Evolutionary conservation across 2,797 vertebrate species (phyloP), one percentile per base, ranked within the genome.

Genomic region (Phoxinus dragarum): DNA sequence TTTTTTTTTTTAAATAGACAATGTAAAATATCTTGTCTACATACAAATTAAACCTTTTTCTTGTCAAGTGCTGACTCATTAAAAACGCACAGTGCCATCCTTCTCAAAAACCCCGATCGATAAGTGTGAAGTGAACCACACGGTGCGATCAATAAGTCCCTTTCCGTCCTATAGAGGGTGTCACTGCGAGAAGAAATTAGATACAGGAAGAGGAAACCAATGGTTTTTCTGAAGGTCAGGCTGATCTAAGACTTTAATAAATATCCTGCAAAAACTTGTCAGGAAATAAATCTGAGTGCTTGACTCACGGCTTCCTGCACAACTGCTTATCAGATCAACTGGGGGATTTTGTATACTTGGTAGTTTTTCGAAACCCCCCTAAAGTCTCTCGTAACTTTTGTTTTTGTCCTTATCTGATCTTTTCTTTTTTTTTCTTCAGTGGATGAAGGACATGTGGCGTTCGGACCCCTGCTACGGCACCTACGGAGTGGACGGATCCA

Each of bases 371-470:
- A 74, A 52, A 34, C 17, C 47, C 8, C 5, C 8, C 5, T 31
- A 3, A 40, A 54, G 52, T 38, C 34, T 56, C 5, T 14, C 4
- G 5, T 23, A 21, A 3, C 4, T 3, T 10, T 52, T 31, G 12
- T 19, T 61, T 76, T 16, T 47, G 6, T 47, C 1, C 12, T 72
- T 21, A 34, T 52, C 56, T 36, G 31, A 52, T 67, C 5, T 49
- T 0, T 4, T 56, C 6, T 4, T 61, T n/a, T 40, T 40, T 86
- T 38, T 27, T 90, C 59, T 42, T 87, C 94, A 99, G 98, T 99
- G 98, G 98, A 99, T 99, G 98, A 99, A 97, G 94, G 98, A 99
- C 88, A 99, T 99, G 98, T 99, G 98, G 98, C 96, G 95, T 66
- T 98, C 98, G 0, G 98, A 99, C 92, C 93, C 96, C 89, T 99